Percentiles rank a stretch among this genome's conserved stretches.
phyloP scores from a whole-genome alignment of 2,113 vertebrate genomes.

The Hemiprocne comata region DNA sequence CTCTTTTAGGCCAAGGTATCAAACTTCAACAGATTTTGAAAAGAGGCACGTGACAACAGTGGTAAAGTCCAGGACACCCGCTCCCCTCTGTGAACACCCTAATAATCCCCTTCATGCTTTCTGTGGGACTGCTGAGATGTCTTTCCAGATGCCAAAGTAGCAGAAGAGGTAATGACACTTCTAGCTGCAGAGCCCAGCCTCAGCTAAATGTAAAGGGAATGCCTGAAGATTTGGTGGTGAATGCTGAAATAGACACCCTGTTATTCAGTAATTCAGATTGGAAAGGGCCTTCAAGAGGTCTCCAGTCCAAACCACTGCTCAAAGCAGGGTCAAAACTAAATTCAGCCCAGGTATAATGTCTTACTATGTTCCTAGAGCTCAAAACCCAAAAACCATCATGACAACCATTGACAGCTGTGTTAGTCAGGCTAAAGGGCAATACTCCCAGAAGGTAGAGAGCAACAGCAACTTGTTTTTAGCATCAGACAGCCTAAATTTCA shows the following conservation, averaged over 20 bases:
- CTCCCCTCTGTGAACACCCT: neutral
- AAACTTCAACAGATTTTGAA: neutral
- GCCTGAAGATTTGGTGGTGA: neutral
- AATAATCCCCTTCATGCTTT: rapidly evolving
- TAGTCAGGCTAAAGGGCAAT: neutral
- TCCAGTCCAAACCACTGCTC: neutral
- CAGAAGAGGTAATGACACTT: neutral
- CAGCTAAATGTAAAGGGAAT: neutral
- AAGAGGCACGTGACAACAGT: neutral
- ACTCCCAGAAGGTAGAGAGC: neutral
- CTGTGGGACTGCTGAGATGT: rapidly evolving
- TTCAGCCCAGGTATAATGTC: neutral
- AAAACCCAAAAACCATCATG: neutral
- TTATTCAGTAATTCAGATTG: neutral
- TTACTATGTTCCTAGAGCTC: neutral
- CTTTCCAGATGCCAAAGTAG: neutral
- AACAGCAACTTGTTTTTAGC: neutral
- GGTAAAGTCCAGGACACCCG: neutral
- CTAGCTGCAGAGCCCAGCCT: neutral
- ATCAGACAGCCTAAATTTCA: neutral
- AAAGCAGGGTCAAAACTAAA: neutral
- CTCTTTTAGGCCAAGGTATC: neutral
- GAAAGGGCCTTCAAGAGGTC: neutral
- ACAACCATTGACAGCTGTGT: neutral
- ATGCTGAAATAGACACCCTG: neutral